Evolutionary conservation across 1,140 invertebrate species (phyloP), one percentile per base, ranked within the genome.

Genomic region (Caenorhabditis tropicalis): DNA sequence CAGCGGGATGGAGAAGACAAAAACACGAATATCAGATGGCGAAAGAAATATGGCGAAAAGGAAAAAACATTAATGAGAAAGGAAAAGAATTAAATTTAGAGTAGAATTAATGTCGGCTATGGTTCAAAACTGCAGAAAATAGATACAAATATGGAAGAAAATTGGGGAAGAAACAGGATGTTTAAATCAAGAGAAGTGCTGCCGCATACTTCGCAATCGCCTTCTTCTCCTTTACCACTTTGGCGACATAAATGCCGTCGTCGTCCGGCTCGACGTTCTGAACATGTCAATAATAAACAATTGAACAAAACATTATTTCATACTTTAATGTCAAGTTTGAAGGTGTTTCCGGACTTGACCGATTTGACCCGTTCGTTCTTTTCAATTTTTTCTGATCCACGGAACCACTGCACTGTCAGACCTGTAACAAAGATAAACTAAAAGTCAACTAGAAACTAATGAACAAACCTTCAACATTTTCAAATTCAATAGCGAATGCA

Each of bases 401-500:
- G 79, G 85, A 86, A 87, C 86, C 86, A 87, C 33, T 87, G 86
- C 27, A 87, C 86, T 51, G 86, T 83, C 10, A 70, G 87, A 33
- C 48, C 48, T 70, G 33, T 27, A 51, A 51, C 1, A 70, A 21
- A 39, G 6, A 29, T 70, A 10, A 58, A 9, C 1, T 58, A 9
- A n/a, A 16, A 4, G 31, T 19, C 0, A 51, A n/a, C 21, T 27
- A 60, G 31, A 60, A 29, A 27, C 31, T n/a, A 12, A 4, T 4
- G 6, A 9, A 1, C 33, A 19, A 36, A 56, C 53, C 49, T 51
- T 87, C 86, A 36, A 70, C 86, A 43, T 85, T 94, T 88, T 95
- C 95, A 91, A 95, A 93, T 92, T 94, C 94, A 91, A 95, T 94
- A 86, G 93, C 93, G 92, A 98, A 96, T 86, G 93, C 94, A 65